Conservation (phyloP, 2,888 invertebrate genomes). For the Leistus spinibarbis region DNA sequence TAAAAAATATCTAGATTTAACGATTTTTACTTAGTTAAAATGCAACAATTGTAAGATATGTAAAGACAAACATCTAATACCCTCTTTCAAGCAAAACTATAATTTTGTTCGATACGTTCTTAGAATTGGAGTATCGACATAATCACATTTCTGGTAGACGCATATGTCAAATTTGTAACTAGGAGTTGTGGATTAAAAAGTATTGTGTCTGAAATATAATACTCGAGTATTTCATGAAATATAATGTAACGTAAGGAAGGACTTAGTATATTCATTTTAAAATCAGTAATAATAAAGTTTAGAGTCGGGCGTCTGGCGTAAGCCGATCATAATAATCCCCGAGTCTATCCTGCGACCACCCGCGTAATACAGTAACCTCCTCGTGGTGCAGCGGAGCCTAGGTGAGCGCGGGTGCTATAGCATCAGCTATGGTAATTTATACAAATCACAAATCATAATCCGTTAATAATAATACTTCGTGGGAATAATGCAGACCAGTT, state of each 20-base stretch:
- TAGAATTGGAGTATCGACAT: too few relatives aligned
- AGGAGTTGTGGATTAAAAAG: not conserved
- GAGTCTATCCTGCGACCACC: constrained; percentile 27
- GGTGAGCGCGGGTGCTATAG: not conserved
- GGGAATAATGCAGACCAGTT: constrained; percentile 26
- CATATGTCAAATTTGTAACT: too few relatives aligned
- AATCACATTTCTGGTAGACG: too few relatives aligned
- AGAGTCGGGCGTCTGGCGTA: constrained; percentile 19
- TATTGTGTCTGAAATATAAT: not conserved
- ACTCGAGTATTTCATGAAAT: not conserved
- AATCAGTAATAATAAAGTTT: constrained; percentile 5
- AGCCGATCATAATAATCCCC: constrained; percentile 37
- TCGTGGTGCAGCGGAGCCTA: not conserved
- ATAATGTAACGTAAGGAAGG: not conserved
- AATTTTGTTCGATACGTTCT: too few relatives aligned
- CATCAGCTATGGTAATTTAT: constrained; percentile 39
- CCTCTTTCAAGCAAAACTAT: too few relatives aligned
- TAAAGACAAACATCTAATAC: too few relatives aligned
- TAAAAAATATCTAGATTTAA: too few relatives aligned
- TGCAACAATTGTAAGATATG: too few relatives aligned
- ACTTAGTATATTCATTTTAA: not conserved
- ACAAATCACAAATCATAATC: constrained; percentile 40
- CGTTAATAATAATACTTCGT: constrained; percentile 38
- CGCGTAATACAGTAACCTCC: constrained; percentile 38
- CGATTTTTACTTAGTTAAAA: too few relatives aligned